phyloP scores from a whole-genome alignment of 2,113 vertebrate species.

The Pardalotus punctatus region DNA sequence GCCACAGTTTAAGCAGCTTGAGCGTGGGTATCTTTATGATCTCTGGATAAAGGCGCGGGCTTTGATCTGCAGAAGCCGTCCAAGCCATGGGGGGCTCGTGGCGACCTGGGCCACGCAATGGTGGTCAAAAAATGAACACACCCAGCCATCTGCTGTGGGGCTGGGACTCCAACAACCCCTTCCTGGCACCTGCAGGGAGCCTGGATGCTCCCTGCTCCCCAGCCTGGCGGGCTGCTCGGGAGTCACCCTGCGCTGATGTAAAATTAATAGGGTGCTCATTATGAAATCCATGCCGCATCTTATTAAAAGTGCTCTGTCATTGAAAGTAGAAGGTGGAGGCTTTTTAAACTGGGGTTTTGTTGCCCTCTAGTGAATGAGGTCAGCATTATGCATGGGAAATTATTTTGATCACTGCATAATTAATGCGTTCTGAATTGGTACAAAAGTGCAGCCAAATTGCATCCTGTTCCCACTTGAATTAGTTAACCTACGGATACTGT shows the following conservation, averaged over 20 bases:
- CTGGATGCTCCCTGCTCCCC: background rate
- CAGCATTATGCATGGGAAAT: constrained; percentile 75
- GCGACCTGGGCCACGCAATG: no score
- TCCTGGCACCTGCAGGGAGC: constrained; percentile 1
- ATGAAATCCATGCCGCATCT: constrained; percentile 48
- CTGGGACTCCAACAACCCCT: background rate
- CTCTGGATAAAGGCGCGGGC: background rate
- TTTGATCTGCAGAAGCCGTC: no score
- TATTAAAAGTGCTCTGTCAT: constrained; percentile 62
- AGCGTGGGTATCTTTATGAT: background rate
- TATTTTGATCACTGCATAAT: constrained; percentile 73
- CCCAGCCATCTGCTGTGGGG: background rate
- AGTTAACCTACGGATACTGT: constrained; percentile 3
- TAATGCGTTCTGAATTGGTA: constrained; percentile 49
- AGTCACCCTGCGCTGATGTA: constrained; percentile 43
- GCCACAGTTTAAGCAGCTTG: background rate
- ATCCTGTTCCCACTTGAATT: constrained; percentile 24
- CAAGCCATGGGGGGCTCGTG: background rate
- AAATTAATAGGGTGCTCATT: constrained; percentile 62
- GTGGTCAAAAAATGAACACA: background rate
- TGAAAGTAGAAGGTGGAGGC: constrained; percentile 63
- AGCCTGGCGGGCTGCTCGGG: constrained; percentile 23
- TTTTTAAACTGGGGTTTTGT: constrained; percentile 73
- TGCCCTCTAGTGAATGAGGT: constrained; percentile 85
- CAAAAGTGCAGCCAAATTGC: constrained; percentile 23